Conservation (phyloP, 2,113 vertebrate genomes). For the cattle (Bos taurus) region ARS-UCD2.0 NC_037349.1:16304001-16304500, state of each 20-base stretch:
- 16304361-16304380: neutral
- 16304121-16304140: neutral
- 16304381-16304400: neutral
- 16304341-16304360: neutral
- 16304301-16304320: neutral
- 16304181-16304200: neutral
- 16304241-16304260: neutral
- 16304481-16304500: neutral
- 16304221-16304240: neutral
- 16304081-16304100: neutral
- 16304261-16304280: neutral
- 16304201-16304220: neutral
- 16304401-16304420: neutral
- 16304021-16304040: neutral
- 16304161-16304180: neutral
- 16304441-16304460: neutral
- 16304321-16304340: neutral
- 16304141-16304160: neutral
- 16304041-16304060: neutral
- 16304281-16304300: neutral
- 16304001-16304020: neutral
- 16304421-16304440: neutral
- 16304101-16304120: neutral
- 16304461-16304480: neutral
- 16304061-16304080: neutral